These are phyloP conservation scores for Styela plicata DNA, from an alignment of 23 tunicate genomes.

Conservation along the genomic window DNA sequence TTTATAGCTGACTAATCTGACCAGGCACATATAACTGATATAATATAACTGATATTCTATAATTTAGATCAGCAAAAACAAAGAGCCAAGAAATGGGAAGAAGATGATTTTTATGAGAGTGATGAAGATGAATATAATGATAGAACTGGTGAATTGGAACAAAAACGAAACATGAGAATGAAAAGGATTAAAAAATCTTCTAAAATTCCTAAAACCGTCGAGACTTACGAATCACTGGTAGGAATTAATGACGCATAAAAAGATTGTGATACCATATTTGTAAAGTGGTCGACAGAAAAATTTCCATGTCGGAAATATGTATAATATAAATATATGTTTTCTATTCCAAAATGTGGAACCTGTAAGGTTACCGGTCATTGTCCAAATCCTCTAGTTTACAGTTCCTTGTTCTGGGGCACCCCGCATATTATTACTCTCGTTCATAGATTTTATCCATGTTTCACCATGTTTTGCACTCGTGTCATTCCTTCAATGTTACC, in stretches of 20 bases:
- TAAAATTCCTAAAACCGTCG: conserved; percentile 29
- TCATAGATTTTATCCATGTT: too few species aligned
- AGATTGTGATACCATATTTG: neutral
- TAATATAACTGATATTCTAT: too few species aligned
- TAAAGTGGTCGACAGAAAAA: neutral
- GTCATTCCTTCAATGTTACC: too few species aligned
- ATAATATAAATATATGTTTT: neutral
- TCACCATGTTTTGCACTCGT: too few species aligned
- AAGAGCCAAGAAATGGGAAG: conserved; percentile 75
- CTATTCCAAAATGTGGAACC: too few species aligned
- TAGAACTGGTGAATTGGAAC: conserved; percentile 89
- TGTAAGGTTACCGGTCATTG: too few species aligned
- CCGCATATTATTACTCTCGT: too few species aligned
- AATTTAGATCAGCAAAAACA: conserved; percentile 44
- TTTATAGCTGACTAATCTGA: too few species aligned
- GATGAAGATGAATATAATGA: conserved; percentile 88
- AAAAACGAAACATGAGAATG: conserved; percentile 54
- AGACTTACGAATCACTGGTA: conserved; percentile 73
- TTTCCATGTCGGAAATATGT: neutral
- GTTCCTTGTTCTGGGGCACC: too few species aligned
- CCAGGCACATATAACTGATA: too few species aligned
- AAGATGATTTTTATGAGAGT: conserved; percentile 92
- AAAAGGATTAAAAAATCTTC: conserved; percentile 26
- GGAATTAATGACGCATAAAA: conserved; percentile 8
- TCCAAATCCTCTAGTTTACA: too few species aligned